phyloP scores from a whole-genome alignment of 2,888 invertebrate species.

The Trachelus stipa region DNA sequence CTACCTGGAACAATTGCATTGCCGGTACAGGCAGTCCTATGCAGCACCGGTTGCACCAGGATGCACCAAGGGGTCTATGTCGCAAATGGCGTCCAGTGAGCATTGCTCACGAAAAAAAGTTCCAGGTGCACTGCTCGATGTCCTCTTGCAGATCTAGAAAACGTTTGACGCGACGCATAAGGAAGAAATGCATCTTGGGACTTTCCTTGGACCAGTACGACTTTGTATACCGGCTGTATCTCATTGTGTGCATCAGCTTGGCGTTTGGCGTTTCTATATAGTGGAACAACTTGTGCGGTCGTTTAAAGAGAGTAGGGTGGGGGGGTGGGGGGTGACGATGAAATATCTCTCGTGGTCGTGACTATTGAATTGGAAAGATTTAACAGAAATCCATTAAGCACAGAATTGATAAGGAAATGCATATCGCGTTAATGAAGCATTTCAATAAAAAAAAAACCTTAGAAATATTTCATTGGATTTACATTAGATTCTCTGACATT shows the following conservation, averaged over 20 bases:
- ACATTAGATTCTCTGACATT: neutral
- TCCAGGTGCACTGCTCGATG: neutral
- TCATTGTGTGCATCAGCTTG: neutral
- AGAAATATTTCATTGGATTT: neutral
- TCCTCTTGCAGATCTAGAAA: neutral
- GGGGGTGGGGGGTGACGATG: neutral
- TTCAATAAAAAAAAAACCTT: neutral
- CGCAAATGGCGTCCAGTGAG: neutral
- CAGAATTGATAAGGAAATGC: neutral
- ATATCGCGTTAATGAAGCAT: neutral
- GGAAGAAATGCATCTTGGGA: neutral
- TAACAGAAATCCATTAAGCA: neutral
- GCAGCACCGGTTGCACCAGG: neutral
- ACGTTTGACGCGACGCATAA: neutral
- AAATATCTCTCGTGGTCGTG: neutral
- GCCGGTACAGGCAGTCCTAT: neutral
- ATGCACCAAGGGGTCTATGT: neutral
- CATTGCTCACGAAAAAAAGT: neutral
- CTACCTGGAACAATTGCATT: neutral
- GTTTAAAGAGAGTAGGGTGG: no score
- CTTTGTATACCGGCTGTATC: neutral
- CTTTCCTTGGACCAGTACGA: neutral
- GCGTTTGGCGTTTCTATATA: neutral
- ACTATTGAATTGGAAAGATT: neutral
- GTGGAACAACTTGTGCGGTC: neutral